Percentiles rank a stretch among this genome's conserved stretches.
These are phyloP conservation scores for Daboia siamensis DNA, from an alignment of 2,113 vertebrate species.

Conservation along the genomic window DNA sequence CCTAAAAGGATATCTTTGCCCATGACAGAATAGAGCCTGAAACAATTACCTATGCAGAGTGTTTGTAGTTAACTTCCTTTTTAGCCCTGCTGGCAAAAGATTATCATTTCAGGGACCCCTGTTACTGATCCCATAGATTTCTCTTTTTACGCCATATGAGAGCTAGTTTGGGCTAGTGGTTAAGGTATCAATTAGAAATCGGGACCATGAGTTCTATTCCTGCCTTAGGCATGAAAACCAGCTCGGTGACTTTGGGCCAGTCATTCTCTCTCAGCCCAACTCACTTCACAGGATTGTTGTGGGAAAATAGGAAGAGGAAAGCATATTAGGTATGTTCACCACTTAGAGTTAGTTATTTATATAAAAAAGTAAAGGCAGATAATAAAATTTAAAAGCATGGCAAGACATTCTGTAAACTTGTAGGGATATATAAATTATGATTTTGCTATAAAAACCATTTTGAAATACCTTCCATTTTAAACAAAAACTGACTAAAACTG, in stretches of 20 bases:
- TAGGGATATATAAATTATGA: neutral
- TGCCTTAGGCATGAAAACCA: neutral
- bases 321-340: neutral
- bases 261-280: neutral
- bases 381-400: neutral
- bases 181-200: neutral
- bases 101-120: neutral
- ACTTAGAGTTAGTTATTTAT: neutral
- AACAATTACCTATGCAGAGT: neutral
- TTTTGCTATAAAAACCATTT: neutral
- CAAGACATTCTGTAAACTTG: neutral
- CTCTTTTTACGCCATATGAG: neutral
- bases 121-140: neutral
- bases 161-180: neutral
- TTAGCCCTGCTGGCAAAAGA: neutral
- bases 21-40: neutral
- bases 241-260: neutral
- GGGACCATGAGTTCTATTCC: neutral
- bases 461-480: neutral
- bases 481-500: neutral
- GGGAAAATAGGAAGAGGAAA: neutral
- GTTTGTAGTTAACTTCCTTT: neutral
- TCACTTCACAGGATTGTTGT: neutral
- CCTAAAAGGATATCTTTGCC: neutral
- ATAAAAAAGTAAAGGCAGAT: neutral